phyloP scores from a whole-genome alignment of 2,797 vertebrate genomes.

The Myotis findleyi region DNA sequence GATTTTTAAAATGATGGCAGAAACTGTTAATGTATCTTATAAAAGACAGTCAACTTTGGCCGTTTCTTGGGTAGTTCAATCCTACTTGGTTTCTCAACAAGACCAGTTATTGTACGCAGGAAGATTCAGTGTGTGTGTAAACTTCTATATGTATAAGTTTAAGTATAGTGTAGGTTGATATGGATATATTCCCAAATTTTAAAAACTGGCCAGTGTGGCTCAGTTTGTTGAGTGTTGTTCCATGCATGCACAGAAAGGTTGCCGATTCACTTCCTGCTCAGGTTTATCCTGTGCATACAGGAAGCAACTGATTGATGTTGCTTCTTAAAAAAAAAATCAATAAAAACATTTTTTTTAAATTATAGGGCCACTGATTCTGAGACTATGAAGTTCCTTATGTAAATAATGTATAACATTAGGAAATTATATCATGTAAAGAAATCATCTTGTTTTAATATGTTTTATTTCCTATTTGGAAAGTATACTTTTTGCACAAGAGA shows the following conservation, averaged over 20 bases:
- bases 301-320: neutral
- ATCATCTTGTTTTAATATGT: neutral
- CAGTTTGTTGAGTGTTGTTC: neutral
- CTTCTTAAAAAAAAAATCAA: neutral
- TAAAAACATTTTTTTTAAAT: neutral
- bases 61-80: neutral
- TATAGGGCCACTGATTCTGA: neutral
- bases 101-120: neutral
- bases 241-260: neutral
- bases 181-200: neutral
- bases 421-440: neutral
- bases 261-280: neutral
- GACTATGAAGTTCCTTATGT: neutral
- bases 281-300: neutral
- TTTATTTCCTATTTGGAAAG: neutral
- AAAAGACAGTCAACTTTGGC: neutral
- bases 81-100: neutral
- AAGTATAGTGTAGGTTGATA: neutral
- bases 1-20: neutral
- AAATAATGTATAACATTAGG: neutral
- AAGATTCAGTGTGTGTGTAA: neutral
- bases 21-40: neutral
- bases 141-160: neutral
- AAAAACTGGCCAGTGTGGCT: neutral
- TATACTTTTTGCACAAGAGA: neutral